Conservation (phyloP, 2,888 invertebrate genomes). For the Cryptophagus acutangulus region DNA sequence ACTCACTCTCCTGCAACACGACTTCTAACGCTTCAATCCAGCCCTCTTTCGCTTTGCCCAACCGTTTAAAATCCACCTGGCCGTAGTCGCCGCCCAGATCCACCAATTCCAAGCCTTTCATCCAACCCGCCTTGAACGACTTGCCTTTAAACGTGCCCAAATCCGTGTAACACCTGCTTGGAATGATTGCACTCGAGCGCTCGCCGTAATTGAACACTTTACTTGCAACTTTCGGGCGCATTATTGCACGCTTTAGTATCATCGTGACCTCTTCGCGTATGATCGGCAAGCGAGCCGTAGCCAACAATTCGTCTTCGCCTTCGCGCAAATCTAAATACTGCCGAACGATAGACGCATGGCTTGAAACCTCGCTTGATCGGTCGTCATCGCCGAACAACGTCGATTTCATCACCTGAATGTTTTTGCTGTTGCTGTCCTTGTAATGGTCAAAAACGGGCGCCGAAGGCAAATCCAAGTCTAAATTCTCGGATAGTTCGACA, state of each 20-base stretch:
- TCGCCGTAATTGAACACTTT: constrained; percentile 25
- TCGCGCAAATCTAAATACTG: constrained; percentile 31
- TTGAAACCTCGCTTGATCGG: constrained; percentile 26
- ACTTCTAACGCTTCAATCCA: constrained; percentile 31
- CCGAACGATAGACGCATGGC: constrained; percentile 29
- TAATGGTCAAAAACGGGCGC: constrained; percentile 21
- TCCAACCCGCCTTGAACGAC: constrained; percentile 72
- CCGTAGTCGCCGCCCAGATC: constrained; percentile 19
- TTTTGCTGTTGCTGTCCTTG: constrained; percentile 24
- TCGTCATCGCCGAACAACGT: constrained; percentile 33
- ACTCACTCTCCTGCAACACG: constrained; percentile 31
- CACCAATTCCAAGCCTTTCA: constrained; percentile 55
- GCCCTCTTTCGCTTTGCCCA: neutral
- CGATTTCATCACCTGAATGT: constrained; percentile 33
- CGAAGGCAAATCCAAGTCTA: constrained; percentile 19
- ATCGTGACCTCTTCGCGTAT: constrained; percentile 21
- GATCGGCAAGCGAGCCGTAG: constrained; percentile 18
- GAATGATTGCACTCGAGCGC: no score
- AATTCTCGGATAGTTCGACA: constrained; percentile 30
- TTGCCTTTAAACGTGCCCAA: constrained; percentile 58
- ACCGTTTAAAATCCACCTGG: constrained; percentile 16
- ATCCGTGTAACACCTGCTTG: constrained; percentile 49
- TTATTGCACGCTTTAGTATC: constrained; percentile 19
- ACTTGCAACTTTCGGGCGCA: constrained; percentile 29
- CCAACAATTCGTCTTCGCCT: constrained; percentile 22